Base-by-base conservation (phyloP, 2,797 vertebrate species). In the Labroides dimidiatus region DNA sequence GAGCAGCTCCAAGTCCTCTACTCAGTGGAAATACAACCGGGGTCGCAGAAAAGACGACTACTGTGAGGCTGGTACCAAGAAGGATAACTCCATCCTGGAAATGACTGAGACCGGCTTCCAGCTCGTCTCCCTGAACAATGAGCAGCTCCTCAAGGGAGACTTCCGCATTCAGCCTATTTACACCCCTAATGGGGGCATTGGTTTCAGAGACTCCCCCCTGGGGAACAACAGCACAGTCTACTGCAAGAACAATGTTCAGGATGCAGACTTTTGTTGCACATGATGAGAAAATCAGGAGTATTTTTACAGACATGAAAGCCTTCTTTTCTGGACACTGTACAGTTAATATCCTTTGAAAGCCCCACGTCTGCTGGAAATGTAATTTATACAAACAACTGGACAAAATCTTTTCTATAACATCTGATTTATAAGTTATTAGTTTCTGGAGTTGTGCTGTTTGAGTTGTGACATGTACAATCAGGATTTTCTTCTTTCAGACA, bases 51-150 rank as follows among this genome's bases (percentile, higher is more conserved):
- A 97, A 96, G 97, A 98, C 0, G 95, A 99, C 81, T 99, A 98
- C 60, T 95, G 96, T 0, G 96, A 99, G 84, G 96, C 97, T 0
- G 97, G 97, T 69, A 98, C 97, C 62, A 99, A 98, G 91, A 99
- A 98, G 84, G 97, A 99, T 92, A 98, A 96, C 88, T 97, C 97
- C 81, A 97, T 99, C 90, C 92, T 99, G 92, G 97, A 99, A 94
- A 99, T 99, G 96, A 97, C 96, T 61, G 97, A 99, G 93, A 97
- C 96, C 80, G 97, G 95, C 86, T 98, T 98, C 93, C 97, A 97
- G 92, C 96, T 98, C 77, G 96, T 97, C 89, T 96, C 97, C 84
- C 95, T 98, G 93, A 98, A 97, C 94, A 98, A 97, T n/a, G 96
- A 97, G 92, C 96, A 97, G 78, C 95, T 98, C 93, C 95, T 97